Conservation (phyloP, 64 coral and sea anemone species). For the Stichodactyla helianthus region DNA sequence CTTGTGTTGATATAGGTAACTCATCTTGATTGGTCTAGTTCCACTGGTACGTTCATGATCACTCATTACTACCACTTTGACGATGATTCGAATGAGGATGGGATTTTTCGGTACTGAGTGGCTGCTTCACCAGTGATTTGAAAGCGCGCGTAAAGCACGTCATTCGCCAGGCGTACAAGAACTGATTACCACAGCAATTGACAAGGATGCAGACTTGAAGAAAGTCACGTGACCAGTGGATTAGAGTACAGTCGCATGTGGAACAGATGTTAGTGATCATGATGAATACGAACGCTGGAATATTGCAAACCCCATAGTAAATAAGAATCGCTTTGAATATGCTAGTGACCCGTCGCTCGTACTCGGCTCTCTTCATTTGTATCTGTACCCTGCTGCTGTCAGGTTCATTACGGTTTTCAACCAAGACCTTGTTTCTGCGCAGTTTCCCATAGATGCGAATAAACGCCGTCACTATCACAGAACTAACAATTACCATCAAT, state of each 20-base stretch:
- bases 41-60: neutral
- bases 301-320: constrained; percentile 46
- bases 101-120: neutral
- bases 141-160: constrained; percentile 54
- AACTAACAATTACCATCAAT: constrained; percentile 30
- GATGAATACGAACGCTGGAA: constrained; percentile 49
- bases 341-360: constrained; percentile 44
- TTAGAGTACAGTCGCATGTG: constrained; percentile 41
- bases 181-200: constrained; percentile 59
- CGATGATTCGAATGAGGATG: neutral
- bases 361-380: constrained; percentile 11
- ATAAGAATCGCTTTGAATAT: constrained; percentile 50
- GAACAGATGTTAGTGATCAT: constrained; percentile 51
- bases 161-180: constrained; percentile 67
- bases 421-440: neutral
- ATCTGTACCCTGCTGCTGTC: neutral
- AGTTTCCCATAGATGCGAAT: constrained; percentile 41
- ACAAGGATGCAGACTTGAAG: constrained; percentile 45
- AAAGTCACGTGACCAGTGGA: constrained; percentile 68
- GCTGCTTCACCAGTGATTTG: neutral
- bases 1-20: too few species aligned
- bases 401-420: neutral
- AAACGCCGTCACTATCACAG: constrained; percentile 31
- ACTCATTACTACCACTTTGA: neutral
- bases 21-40: neutral